Base-by-base conservation (phyloP, 1,140 invertebrate genomes). In the Bombus ignitus region DNA sequence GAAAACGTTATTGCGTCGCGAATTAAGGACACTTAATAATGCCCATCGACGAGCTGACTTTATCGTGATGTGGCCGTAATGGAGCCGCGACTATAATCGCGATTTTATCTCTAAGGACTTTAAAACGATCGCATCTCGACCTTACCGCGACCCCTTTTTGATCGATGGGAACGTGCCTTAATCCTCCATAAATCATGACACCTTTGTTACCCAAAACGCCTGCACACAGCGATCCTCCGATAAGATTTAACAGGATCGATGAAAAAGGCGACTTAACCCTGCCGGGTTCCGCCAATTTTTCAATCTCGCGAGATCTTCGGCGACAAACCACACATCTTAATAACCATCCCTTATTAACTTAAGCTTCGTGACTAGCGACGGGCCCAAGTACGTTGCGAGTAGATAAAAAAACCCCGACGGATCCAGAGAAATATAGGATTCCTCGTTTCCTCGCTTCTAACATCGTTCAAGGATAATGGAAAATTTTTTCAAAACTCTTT, bases 11-110 rank as follows among this genome's bases (percentile, higher is more conserved):
- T 42, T 28, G 9, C 25, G 28, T 12, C 15, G 25, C 57, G 59
- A 78, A 78, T 78, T 78, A 78, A 78, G 75, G 57, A 39, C 75
- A 78, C 15, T 78, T 65, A 65, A 78, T 78, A 65, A 39, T 32
- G 18, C 59, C 28, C 37, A 77, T 77, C 59, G 75, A 77, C 75
- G 75, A 44, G 37, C 28, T 28, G 35, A 25, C 37, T 42, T 65
- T 65, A 65, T 78, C 75, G 9, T n/a, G 75, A 78, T 65, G 39
- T 22, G 53, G 25, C 75, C 57, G 75, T 78, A 78, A 78, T 78
- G 75, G 57, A 78, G 10, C 75, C 37, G n/a, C 75, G 37, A 77
- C 75, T 65, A 65, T 62, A 77, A 65, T 65, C 75, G 57, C 28
- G 75, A 78, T 78, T 42, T 78, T 78, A 78, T 78, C 75, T 39